Base-by-base conservation (phyloP, 1,140 invertebrate genomes). In the Drosophila trapezifrons region DNA sequence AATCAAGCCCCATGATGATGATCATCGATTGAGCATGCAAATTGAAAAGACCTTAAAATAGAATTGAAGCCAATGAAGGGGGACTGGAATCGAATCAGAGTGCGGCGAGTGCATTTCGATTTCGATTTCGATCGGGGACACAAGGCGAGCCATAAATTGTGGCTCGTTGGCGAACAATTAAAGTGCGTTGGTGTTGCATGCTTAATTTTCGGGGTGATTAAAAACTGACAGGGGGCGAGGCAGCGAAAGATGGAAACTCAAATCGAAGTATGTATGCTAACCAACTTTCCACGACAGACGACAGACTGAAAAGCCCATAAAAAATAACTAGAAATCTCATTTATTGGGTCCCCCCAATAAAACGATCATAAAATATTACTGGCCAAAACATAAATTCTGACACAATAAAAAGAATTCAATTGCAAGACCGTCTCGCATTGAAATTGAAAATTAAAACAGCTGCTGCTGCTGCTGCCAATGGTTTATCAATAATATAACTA, bases 21-120 rank as follows among this genome's bases (percentile, higher is more conserved):
- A 66, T 69, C 60, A 64, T 76, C 65, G 74, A 80, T 80, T 74
- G 59, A 35, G 57, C 55, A 64, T 80, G 77, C 85, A 83, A 89
- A 89, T 89, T 89, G 78, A 89, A 89, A 89, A 89, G 84, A 84
- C 84, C 85, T 89, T 75, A 66, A 89, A 89, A 89, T 80, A 80
- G 78, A 89, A 89, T 89, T 89, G 77, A 87, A 83, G 64, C 67
- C 83, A 86, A 86, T 86, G 62, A 86, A 87, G 46, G 45, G 32
- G 70, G 62, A 46, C 20, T 37, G 43, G 38, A 37, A 29, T 78
- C 64, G 42, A 60, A 73, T 66, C 71, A 65, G 42, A 70, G 55
- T 58, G 66, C 63, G 45, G 52, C 52, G 64, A 64, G 59, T 86
- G 82, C 82, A 71, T 56, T 81, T 79, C 71, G 83, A 87, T 83